Conservation (phyloP, 2,113 vertebrate genomes). For the Cheirogaleus medius region DNA sequence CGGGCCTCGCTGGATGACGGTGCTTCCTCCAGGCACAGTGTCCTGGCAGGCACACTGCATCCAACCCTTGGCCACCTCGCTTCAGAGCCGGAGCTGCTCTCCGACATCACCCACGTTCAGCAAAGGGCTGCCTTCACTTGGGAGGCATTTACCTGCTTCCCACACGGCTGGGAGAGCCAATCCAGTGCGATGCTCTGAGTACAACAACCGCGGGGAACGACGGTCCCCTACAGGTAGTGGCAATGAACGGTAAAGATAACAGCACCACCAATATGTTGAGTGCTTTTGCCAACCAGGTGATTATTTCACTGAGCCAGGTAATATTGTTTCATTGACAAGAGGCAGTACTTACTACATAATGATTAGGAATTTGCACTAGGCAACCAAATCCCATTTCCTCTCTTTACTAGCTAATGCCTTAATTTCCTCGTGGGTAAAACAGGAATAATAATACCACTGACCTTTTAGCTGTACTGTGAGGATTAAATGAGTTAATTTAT, state of each 20-base stretch:
- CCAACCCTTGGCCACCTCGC: not conserved
- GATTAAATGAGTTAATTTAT: not conserved
- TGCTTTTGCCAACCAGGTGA: not conserved
- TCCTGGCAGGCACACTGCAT: fast-evolving
- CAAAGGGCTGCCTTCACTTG: not conserved
- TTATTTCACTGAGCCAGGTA: not conserved
- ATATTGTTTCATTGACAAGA: not conserved
- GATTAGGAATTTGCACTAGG: not conserved
- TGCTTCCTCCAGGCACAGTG: fast-evolving
- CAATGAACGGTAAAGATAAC: not conserved
- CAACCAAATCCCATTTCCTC: not conserved
- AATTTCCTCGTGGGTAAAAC: not conserved
- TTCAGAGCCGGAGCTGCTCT: fast-evolving
- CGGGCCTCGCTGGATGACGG: not conserved
- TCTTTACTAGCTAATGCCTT: not conserved
- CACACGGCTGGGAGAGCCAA: not conserved
- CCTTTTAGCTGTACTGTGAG: not conserved
- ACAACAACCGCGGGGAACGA: not conserved
- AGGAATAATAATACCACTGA: not conserved
- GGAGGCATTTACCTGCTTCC: not conserved
- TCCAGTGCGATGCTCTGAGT: fast-evolving
- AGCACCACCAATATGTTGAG: not conserved
- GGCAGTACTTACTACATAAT: too few relatives aligned
- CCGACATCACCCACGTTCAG: not conserved
- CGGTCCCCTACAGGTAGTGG: not conserved